phyloP scores from a whole-genome alignment of 2,888 invertebrate genomes.

The Noctua comes region DNA sequence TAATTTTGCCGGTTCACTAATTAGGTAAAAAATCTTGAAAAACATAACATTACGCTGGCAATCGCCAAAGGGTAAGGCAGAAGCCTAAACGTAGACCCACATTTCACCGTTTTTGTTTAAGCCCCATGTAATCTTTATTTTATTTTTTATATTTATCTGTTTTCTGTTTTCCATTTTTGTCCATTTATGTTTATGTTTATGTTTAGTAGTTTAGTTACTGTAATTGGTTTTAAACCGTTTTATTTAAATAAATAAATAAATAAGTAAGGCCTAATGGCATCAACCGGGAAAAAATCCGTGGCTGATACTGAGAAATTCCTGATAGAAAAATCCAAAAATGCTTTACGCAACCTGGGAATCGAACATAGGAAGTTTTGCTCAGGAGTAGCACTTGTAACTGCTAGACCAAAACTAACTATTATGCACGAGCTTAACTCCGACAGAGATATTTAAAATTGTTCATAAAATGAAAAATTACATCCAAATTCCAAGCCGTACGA shows the following conservation, averaged over 20 bases:
- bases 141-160: no score
- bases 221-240: no score
- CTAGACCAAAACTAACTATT: neutral
- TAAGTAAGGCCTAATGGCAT: no score
- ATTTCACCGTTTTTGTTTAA: neutral
- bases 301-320: neutral
- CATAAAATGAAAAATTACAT: slow-evolving; percentile 15
- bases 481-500: slow-evolving; percentile 6
- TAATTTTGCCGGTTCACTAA: neutral
- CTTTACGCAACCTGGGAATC: neutral
- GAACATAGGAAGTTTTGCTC: neutral
- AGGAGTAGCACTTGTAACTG: neutral
- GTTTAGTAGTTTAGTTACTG: no score
- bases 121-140: neutral
- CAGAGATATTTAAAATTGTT: slow-evolving; percentile 13
- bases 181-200: no score
- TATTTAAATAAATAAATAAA: no score
- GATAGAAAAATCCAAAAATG: neutral
- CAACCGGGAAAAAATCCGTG: neutral
- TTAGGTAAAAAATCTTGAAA: neutral
- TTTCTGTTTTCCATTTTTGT: no score
- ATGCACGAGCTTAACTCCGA: neutral
- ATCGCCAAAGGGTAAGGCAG: neutral
- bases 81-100: neutral
- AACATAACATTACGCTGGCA: neutral